Percentiles rank a stretch among this genome's conserved stretches.
These are phyloP conservation scores for Pagetopsis macropterus DNA, from an alignment of 2,797 vertebrate genomes.

Conservation along the genomic window DNA sequence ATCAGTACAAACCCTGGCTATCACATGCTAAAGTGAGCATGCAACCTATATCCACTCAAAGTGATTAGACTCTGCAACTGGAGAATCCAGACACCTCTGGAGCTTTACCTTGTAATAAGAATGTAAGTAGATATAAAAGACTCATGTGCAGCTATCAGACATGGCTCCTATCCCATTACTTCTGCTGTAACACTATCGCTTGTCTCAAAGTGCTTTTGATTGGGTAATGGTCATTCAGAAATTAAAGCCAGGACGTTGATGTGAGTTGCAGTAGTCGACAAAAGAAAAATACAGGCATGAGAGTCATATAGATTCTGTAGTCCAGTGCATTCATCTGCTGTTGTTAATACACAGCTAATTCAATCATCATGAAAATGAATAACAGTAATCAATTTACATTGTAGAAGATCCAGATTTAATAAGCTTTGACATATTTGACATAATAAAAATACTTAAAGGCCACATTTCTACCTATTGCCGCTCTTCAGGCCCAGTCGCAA, in stretches of 20 bases:
- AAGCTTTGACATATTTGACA: not conserved
- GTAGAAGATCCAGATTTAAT: not conserved
- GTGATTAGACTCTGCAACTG: not conserved
- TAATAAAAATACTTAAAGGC: not conserved
- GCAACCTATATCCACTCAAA: not conserved
- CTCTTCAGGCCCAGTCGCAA: conserved; percentile 1
- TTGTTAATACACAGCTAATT: not conserved
- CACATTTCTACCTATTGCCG: not conserved
- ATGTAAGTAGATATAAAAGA: conserved; percentile 14
- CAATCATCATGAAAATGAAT: not conserved
- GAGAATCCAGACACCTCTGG: not conserved
- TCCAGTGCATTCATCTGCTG: not conserved
- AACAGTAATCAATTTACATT: not conserved
- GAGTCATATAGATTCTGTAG: not conserved
- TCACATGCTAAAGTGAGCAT: not conserved
- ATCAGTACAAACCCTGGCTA: too few species aligned
- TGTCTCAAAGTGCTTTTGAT: conserved; percentile 1
- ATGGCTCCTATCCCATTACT: conserved; percentile 8
- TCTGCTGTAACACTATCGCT: conserved; percentile 18
- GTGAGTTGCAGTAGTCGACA: not conserved
- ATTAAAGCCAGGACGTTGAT: not conserved
- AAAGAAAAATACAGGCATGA: conserved; percentile 1
- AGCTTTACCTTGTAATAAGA: not conserved
- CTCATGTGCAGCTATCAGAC: conserved; percentile 6
- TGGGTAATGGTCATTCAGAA: conserved; percentile 20